phyloP scores from a whole-genome alignment of 1,140 invertebrate species.

The Akabosia matsudoensis region DNA sequence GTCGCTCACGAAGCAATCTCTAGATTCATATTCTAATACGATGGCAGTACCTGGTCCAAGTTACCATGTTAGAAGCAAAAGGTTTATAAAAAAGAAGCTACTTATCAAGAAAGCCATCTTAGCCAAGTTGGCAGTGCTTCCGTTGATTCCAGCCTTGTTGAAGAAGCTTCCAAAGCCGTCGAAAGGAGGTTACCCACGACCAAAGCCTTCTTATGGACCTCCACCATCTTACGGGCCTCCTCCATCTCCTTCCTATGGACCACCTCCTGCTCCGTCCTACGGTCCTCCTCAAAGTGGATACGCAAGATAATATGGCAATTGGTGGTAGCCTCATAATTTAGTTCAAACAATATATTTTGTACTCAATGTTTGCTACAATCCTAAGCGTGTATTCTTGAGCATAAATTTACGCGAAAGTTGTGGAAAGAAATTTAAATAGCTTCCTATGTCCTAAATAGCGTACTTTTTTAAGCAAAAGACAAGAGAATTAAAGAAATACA shows the following conservation, averaged over 20 bases:
- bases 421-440: too few species aligned
- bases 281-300: neutral
- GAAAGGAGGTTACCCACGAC: neutral
- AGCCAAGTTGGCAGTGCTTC: neutral
- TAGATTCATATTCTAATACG: neutral
- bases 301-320: neutral
- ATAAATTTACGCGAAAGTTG: too few species aligned
- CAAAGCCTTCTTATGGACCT: slow-evolving; percentile 10
- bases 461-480: too few species aligned
- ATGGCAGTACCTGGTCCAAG: neutral
- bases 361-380: neutral
- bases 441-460: too few species aligned
- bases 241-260: neutral
- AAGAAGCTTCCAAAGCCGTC: neutral
- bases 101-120: neutral
- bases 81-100: neutral
- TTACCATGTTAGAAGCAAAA: neutral
- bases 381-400: too few species aligned
- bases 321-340: neutral
- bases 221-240: slow-evolving; percentile 15
- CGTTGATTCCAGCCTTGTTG: neutral
- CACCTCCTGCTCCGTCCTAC: neutral
- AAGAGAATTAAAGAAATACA: too few species aligned
- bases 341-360: neutral
- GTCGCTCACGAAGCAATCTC: neutral